Evolutionary conservation across 2,113 vertebrate species (phyloP), one percentile per base, ranked within the genome.

Genomic region (Myotis brandtii): DNA sequence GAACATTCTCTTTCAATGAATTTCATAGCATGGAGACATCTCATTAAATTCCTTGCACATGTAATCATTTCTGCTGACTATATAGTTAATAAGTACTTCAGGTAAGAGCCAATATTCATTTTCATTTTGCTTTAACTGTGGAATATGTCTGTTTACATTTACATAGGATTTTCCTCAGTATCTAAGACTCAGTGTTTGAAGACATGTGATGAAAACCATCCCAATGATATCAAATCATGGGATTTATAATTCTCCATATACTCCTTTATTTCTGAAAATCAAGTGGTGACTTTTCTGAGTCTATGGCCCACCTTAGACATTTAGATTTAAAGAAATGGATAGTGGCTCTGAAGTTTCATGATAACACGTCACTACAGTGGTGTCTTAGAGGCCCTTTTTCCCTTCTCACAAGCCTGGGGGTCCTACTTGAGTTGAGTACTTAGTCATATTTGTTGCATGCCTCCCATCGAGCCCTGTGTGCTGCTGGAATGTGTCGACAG

Each of bases 31-130:
- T 98, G 98, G 89, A 96, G 72, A 87, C 86, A 96, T 95, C 67
- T 92, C 93, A 92, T 95, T 92, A 32, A 8, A 23, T 70, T 89
- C 73, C 17, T 84, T 32, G 32, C 84, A 70, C 73, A 21, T 62
- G 10, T 70, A 30, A 66, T 72, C 66, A 48, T 96, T 97, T 94
- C 79, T 93, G 16, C 84, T 94, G 46, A 75, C 32, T 43, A 4
- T 94, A 52, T 23, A 67, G 87, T 92, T 80, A 75, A 50, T 90
- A 52, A 73, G 73, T 95, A 72, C 30, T 70, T 27, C 64, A 93
- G 62, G 59, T 13, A 83, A 97, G 96, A 98, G 98, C 98, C 98
- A 98, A 83, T 98, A 37, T 98, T 98, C 98, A 97, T 98, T 98
- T 97, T 87, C 14, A 48, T 66, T 34, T 59, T 23, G 14, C 25